Evolutionary conservation across 2,888 invertebrate species (phyloP), one percentile per base, ranked within the genome.

Genomic region (Tanytarsus gracilentus): DNA sequence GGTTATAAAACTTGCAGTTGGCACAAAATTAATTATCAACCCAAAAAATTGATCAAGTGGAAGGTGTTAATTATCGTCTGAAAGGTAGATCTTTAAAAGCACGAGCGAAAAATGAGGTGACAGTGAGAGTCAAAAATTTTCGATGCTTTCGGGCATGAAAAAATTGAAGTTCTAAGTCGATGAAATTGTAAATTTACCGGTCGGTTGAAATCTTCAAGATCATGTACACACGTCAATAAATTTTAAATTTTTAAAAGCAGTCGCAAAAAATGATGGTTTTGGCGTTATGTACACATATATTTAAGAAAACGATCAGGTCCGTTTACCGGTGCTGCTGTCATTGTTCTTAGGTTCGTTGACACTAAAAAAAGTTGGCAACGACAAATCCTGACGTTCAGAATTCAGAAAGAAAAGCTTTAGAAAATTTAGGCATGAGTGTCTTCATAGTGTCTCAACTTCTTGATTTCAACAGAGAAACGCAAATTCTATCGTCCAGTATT

Each of bases 1-100:
- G 26, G 63, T 64, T 6, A 39, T 61, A 25, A 65, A 65, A 40
- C 58, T 56, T 29, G 63, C 64, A 1, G 36, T 61, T 9, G 65
- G 62, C 1, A 62, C 56, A 1, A 63, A 64, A 58, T 53, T 64
- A 1, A 62, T 77, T 63, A 65, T 72, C 74, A 59, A 73, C 5
- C 14, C 56, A 1, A 55, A 61, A 8, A 29, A 62, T 0, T 63
- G 63, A 3, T 63, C 66, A 67, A 53, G 78, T 78, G 0, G 70
- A 71, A 55, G 80, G 79, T 0, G 77, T 81, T 68, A 77, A 62
- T 79, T 76, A 61, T 67, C 72, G 1, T 74, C 74, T 61, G 67
- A 74, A 16, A 44, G 68, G 67, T 4, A 27, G 29, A 29, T 27
- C 26, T 16, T 30, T 44, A 3, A 21, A 4, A 23, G 61, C 14